Evolutionary conservation across 1,140 invertebrate genomes (phyloP).

Genomic region (Adoxophyes honmai): DNA sequence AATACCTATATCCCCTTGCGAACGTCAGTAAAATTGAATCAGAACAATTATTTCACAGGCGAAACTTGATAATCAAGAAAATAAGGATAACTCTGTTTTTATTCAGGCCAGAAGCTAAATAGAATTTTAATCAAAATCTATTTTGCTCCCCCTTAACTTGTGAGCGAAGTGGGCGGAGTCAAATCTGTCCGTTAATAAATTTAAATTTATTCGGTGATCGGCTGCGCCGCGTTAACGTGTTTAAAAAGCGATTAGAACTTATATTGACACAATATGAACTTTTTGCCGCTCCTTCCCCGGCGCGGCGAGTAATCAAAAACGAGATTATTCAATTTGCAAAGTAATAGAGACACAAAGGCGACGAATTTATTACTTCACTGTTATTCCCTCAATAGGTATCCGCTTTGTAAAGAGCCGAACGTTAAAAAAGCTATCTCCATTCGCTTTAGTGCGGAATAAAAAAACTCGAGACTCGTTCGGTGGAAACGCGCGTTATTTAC

Average conservation of each 20-base stretch:
- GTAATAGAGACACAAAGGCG: conserved; percentile 26
- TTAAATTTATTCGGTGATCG: conserved; percentile 75
- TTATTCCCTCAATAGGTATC: background rate
- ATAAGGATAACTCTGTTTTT: conserved; percentile 6
- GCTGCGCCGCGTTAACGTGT: conserved; percentile 63
- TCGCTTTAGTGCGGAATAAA: background rate
- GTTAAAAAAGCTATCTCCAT: background rate
- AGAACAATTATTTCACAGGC: too few species aligned
- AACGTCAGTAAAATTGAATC: too few species aligned
- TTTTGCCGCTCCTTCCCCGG: conserved; percentile 57
- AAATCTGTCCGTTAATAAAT: conserved; percentile 72
- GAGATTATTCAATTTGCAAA: conserved; percentile 69
- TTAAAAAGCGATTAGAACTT: conserved; percentile 76
- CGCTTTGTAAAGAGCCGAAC: background rate
- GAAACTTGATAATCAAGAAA: background rate
- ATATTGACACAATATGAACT: conserved; percentile 76
- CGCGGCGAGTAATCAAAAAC: conserved; percentile 58
- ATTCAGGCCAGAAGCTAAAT: conserved; percentile 23
- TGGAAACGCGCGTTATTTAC: conserved; percentile 39
- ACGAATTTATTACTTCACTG: conserved; percentile 5
- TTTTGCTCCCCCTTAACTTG: conserved; percentile 65
- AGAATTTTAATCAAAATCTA: conserved; percentile 52
- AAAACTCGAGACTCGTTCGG: background rate
- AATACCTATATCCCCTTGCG: too few species aligned
- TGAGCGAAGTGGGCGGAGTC: conserved; percentile 56